phyloP scores from a whole-genome alignment of 2,888 invertebrate genomes.

The Neoascia interrupta region DNA sequence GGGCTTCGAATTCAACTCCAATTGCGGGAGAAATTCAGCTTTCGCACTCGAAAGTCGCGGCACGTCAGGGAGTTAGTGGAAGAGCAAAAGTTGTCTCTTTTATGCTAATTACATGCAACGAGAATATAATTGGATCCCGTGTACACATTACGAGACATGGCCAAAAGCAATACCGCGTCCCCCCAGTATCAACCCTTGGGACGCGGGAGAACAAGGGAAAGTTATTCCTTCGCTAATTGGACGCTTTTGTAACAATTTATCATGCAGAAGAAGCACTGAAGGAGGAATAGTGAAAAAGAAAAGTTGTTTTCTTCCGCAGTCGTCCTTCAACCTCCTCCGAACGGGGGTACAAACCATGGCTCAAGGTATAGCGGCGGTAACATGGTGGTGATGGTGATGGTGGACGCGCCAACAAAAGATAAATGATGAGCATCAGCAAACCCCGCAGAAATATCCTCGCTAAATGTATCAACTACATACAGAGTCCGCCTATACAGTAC shows the following conservation, averaged over 20 bases:
- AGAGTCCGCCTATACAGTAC: not conserved
- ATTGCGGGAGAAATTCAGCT: slow-evolving; percentile 39
- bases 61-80: slow-evolving; percentile 13
- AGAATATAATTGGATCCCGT: slow-evolving; percentile 69
- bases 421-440: slow-evolving; percentile 65
- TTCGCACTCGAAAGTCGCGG: slow-evolving; percentile 46
- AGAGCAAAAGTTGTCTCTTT: slow-evolving; percentile 69
- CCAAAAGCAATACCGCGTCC: slow-evolving; percentile 66
- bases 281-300: slow-evolving; percentile 46
- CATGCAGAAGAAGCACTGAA: slow-evolving; percentile 52
- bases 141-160: slow-evolving; percentile 67
- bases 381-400: too few species aligned
- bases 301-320: slow-evolving; percentile 43
- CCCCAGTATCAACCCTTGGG: slow-evolving; percentile 61
- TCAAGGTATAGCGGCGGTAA: too few species aligned
- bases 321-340: slow-evolving; percentile 34
- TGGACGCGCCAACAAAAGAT: slow-evolving; percentile 62
- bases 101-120: slow-evolving; percentile 70
- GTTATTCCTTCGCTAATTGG: slow-evolving; percentile 67
- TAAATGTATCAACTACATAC: slow-evolving; percentile 36
- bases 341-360: slow-evolving; percentile 6
- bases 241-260: slow-evolving; percentile 70
- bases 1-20: slow-evolving; percentile 55
- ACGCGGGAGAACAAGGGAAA: slow-evolving; percentile 64
- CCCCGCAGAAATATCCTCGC: slow-evolving; percentile 54